Evolutionary conservation across 2,888 invertebrate species (phyloP), one percentile per base, ranked within the genome.

Genomic region (Ceraclea dissimilis): DNA sequence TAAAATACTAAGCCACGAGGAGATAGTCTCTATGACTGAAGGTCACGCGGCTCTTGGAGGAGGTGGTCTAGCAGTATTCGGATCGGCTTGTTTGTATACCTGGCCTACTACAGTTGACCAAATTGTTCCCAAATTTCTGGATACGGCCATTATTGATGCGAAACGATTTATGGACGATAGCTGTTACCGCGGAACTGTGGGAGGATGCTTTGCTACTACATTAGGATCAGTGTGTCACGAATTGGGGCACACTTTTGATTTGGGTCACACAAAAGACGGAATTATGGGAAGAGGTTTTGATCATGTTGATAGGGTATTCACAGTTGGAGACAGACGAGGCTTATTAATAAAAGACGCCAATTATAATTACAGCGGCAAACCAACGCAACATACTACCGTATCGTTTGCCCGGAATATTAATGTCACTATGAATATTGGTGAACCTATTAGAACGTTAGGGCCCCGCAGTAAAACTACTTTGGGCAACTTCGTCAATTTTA

Each of bases 221-320:
- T 73, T 97, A 43, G 96, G 96, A 16, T 88, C 93, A 16, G 88
- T 91, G 8, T 85, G 93, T 43, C 97, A 97, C 70, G 97, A 97
- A 77, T 78, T 97, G 49, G 92, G 92, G 16, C 97, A 97, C 69
- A 91, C 91, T 0, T 93, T 97, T 70, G 93, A 95, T 72, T 79
- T 97, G 56, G 95, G 93, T 0, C 96, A 97, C 69, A 90, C 93
- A 0, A 81, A 84, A 64, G 83, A 87, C 63, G 96, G 96, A 17
- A 89, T 97, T 57, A 97, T 97, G 97, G 92, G 91, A 44, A 81
- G 88, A 68, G 93, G 91, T 44, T 93, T 92, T 69, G 90, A 92
- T 69, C 86, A 90, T 64, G 80, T 93, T 53, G 84, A 90, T 67
- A 79, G 85, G 57, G 85, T 90, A 33, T 90, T 93, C 67, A 78